Percentiles rank a stretch among this genome's conserved stretches.
Conservation (phyloP, 2,888 invertebrate genomes). For the Drosophila greeni region DNA sequence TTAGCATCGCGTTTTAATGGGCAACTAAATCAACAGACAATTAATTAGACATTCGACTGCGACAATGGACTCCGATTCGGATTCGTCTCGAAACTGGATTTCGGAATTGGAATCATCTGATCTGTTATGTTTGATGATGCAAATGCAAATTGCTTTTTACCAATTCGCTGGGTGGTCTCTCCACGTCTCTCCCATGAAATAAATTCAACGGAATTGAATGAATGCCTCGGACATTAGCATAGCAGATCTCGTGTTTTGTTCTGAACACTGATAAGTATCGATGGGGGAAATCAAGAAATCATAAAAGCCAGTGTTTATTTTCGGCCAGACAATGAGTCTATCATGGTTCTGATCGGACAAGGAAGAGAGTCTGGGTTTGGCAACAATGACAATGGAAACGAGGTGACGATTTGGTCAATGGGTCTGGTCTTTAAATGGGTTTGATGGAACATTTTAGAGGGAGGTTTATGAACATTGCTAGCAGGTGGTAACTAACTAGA, state of each 20-base stretch:
- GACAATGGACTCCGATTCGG: slow-evolving; percentile 29
- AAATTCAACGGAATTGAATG: slow-evolving; percentile 30
- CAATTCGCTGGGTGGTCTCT: slow-evolving; percentile 54
- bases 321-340: slow-evolving; percentile 36
- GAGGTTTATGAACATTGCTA: slow-evolving; percentile 3
- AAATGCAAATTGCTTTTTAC: slow-evolving; percentile 67
- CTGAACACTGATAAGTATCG: slow-evolving; percentile 28
- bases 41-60: slow-evolving; percentile 60
- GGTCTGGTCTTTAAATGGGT: slow-evolving; percentile 31
- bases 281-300: slow-evolving; percentile 11
- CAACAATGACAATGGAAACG: slow-evolving; percentile 56
- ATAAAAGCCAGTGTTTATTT: slow-evolving; percentile 27
- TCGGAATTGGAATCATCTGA: slow-evolving; percentile 40
- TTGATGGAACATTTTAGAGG: slow-evolving; percentile 20
- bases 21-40: slow-evolving; percentile 73
- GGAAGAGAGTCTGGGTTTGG: slow-evolving; percentile 8
- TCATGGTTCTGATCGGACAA: slow-evolving; percentile 17
- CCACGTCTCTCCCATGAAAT: slow-evolving; percentile 17
- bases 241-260: slow-evolving; percentile 57
- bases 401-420: slow-evolving; percentile 67
- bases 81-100: slow-evolving; percentile 41
- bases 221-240: slow-evolving; percentile 56
- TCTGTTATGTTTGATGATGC: slow-evolving; percentile 51
- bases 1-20: slow-evolving; percentile 54
- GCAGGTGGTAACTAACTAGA: slow-evolving; percentile 9